Evolutionary conservation across 1,140 invertebrate species (phyloP).

Genomic region (Neodiprion fabricii): DNA sequence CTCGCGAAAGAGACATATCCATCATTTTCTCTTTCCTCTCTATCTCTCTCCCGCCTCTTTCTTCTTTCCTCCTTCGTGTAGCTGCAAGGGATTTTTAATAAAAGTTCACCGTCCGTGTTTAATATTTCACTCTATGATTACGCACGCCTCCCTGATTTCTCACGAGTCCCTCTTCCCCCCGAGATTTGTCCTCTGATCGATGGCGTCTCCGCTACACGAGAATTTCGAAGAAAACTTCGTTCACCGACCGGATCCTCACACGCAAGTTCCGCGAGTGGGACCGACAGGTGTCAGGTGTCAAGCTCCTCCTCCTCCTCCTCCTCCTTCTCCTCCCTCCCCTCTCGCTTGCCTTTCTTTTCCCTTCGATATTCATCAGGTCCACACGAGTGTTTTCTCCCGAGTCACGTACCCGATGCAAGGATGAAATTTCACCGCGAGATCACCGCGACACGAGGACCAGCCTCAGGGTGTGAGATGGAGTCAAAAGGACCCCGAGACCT

Average conservation of each 20-base stretch:
- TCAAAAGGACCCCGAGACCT: neutral
- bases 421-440: conserved; percentile 34
- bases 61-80: conserved; percentile 8
- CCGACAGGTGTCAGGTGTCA: conserved; percentile 51
- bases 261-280: conserved; percentile 13
- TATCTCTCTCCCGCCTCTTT: no score
- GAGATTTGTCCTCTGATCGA: conserved; percentile 21
- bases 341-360: conserved; percentile 23
- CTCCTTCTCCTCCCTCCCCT: conserved; percentile 10
- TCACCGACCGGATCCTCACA: neutral
- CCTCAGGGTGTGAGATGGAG: neutral
- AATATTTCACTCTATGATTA: conserved; percentile 36
- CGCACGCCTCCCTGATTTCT: conserved; percentile 32
- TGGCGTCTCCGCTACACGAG: conserved; percentile 25
- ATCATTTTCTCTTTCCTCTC: conserved; percentile 28
- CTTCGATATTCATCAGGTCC: conserved; percentile 17
- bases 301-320: conserved; percentile 14
- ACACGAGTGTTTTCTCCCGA: conserved; percentile 22
- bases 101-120: conserved; percentile 38
- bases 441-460: neutral
- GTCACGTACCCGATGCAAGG: conserved; percentile 30
- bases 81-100: conserved; percentile 47
- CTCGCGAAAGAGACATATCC: conserved; percentile 38
- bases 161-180: conserved; percentile 9
- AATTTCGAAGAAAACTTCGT: neutral